Evolutionary conservation across 1,140 invertebrate genomes (phyloP), one percentile per base, ranked within the genome.

Genomic region (Goniozus legneri): DNA sequence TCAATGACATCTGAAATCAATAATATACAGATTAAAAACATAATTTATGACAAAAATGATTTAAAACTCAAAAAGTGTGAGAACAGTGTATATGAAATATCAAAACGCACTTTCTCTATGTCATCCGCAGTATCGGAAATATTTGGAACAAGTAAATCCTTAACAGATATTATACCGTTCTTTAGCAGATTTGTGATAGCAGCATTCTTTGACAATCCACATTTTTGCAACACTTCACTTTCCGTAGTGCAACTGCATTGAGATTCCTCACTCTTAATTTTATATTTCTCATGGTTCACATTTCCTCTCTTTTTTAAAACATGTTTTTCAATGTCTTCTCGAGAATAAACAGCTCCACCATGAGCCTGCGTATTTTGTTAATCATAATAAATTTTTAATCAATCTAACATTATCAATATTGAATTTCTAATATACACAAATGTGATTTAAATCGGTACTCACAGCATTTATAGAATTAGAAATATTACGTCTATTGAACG

Each of bases 401-500:
- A 21, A 12, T 8, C 8, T 12, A 39, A 48, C 24, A 27, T 12
- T 27, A 27, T 12, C 12, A 27, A 6, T 7, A 27, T 27, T 27
- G 24, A 27, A 12, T 7, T 27, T 12, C 24, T 6, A 27, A 6
- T 7, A 6, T 27, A 12, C 6, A 27, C 6, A 27, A 12, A 27
- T 7, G 12, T 7, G 24, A 12, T 7, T 27, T 27, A n/a, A n/a
- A n/a, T n/a, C n/a, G n/a, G 24, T 27, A 27, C 6, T 7, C 54
- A 52, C 37, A 16, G 41, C 37, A 33, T 2, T 54, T 31, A 49
- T 14, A 27, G 36, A 24, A 21, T n/a, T 14, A 35, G 18, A 41
- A 54, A 14, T 33, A 6, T 12, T 7, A 7, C 6, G 12, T 27
- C 24, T 27, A 7, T 27, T 27, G 12, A 6, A 27, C 6, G 6